Evolutionary conservation across 2,113 vertebrate species (phyloP), one percentile per base, ranked within the genome.

Genomic region (Sylvilagus bachmani): DNA sequence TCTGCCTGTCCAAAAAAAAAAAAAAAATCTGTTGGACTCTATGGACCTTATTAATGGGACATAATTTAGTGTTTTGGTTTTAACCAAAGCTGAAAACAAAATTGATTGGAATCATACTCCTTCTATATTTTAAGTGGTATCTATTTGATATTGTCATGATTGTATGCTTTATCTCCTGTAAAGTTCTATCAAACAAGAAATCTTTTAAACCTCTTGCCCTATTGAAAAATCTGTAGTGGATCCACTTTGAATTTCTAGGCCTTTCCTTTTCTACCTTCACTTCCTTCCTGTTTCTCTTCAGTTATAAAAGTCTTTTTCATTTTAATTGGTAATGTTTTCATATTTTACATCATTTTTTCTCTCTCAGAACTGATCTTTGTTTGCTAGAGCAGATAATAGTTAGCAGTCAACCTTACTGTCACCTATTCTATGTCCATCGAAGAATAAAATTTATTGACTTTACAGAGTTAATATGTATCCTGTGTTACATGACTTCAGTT

Each of bases 31-130:
- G 0, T 66, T 88, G 7, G 29, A 33, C 44, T 79, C 74, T 69
- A 2, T 64, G 61, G 53, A 38, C 49, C 82, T 93, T 36, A 70
- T 86, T 66, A 77, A 38, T 78, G 82, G 64, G 14, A 89, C 53
- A 51, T 84, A 58, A 61, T 89, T 91, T 84, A 73, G 77, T 77
- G 13, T 38, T 3, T 86, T 96, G 33, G 29, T 78, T 66, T 83
- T 86, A 82, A 70, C 24, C 55, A 62, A 96, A 93, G 27, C 38
- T 69, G n/a, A 74, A 27, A 75, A n/a, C 93, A 93, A 81, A 88
- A 67, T 36, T 49, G 51, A 67, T 36, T 49, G 51, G 12, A 83
- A 80, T 69, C 38, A 90, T 87, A 19, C 14, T 86, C 27, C 5
- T 83, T 82, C 36, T 0, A 2, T 93, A 27, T 80, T 95, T 83